Evolutionary conservation across 1,140 invertebrate genomes (phyloP).

Genomic region (Mesaphorura yosii): DNA sequence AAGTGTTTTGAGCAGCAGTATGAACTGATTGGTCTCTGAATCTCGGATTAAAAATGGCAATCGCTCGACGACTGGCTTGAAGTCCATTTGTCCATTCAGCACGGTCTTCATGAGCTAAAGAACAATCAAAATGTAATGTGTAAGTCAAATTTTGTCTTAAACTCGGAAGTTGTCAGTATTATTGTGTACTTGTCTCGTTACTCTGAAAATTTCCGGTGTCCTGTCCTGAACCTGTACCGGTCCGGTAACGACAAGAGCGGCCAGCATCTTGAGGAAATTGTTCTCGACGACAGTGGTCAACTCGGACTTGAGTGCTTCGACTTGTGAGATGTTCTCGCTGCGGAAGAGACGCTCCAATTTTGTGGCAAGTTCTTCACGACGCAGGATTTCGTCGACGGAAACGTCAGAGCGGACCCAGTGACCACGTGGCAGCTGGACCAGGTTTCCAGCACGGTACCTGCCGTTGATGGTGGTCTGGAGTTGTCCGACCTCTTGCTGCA

Average conservation of each 20-base stretch:
- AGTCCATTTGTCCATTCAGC: constrained; percentile 28
- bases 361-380: constrained; percentile 16
- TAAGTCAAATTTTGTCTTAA: background rate
- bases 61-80: constrained; percentile 25
- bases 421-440: background rate
- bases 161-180: too few relatives aligned
- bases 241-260: constrained; percentile 25
- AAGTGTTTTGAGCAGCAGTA: constrained; percentile 17
- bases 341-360: constrained; percentile 25
- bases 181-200: too few relatives aligned
- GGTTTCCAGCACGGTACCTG: background rate
- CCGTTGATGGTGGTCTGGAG: background rate
- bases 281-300: constrained; percentile 19
- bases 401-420: background rate
- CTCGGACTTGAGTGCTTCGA: constrained; percentile 25
- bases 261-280: constrained; percentile 26
- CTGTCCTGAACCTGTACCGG: constrained; percentile 20
- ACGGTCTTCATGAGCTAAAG: constrained; percentile 24
- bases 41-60: constrained; percentile 24
- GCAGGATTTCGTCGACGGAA: background rate
- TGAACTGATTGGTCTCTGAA: constrained; percentile 28
- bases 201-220: constrained; percentile 25
- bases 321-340: constrained; percentile 14
- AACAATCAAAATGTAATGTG: background rate
- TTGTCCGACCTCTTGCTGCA: constrained; percentile 1